phyloP scores from a whole-genome alignment of 2,797 vertebrate genomes.

The Onychomys torridus region DNA sequence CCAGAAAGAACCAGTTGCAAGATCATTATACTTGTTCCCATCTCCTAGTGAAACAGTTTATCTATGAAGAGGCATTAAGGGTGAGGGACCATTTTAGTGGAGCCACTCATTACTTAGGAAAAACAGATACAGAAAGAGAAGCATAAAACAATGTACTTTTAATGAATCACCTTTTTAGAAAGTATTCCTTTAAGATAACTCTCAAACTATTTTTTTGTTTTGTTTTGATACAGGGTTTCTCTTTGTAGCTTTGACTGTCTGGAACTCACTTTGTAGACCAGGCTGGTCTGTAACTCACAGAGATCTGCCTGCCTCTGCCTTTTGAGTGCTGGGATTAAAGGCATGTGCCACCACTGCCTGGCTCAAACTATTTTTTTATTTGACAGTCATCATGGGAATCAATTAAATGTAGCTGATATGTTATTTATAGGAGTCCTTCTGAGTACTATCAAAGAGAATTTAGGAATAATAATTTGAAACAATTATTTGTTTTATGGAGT shows the following conservation, averaged over 20 bases:
- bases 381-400: not conserved
- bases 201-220: not conserved
- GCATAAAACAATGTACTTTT: not conserved
- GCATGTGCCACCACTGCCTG: not conserved
- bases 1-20: not conserved
- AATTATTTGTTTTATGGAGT: not conserved
- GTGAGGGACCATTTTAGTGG: not conserved
- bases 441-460: constrained; percentile 13
- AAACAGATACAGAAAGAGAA: not conserved
- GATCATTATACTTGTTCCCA: not conserved
- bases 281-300: too few species aligned
- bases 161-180: not conserved
- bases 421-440: not conserved
- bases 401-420: not conserved
- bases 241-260: not conserved
- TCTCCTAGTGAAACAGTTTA: not conserved
- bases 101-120: not conserved
- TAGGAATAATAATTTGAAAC: not conserved
- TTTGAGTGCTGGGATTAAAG: not conserved
- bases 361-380: not conserved
- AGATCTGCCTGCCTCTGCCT: not conserved
- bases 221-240: not conserved
- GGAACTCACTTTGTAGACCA: not conserved
- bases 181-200: not conserved
- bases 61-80: not conserved